Conservation (phyloP, 2,797 vertebrate genomes). For the Pseudochaenichthys georgianus region DNA sequence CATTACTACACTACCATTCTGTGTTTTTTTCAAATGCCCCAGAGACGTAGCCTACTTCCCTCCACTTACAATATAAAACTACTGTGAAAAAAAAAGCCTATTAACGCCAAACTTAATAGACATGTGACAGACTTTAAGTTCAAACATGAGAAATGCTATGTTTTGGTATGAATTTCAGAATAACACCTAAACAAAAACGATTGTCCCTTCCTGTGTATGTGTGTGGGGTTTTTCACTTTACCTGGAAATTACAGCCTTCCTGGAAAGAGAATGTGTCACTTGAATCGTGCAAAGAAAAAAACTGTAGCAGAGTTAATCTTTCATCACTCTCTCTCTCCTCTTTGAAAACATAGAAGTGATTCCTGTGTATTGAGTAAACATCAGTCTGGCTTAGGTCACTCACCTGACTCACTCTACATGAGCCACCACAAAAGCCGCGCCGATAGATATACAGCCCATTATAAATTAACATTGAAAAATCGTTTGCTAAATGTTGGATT, state of each 20-base stretch:
- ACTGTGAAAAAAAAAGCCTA: neutral
- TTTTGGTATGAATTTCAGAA: slow-evolving; percentile 20
- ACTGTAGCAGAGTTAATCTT: neutral
- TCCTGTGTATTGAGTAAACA: slow-evolving; percentile 75
- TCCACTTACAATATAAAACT: no score
- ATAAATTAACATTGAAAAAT: neutral
- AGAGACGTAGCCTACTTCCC: neutral
- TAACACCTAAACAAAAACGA: neutral
- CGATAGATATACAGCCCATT: neutral
- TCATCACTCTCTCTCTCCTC: slow-evolving; percentile 7
- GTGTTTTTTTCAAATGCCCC: neutral
- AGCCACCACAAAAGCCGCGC: neutral
- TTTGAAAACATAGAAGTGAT: slow-evolving; percentile 40
- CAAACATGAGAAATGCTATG: neutral
- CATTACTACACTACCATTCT: neutral
- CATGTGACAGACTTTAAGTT: neutral
- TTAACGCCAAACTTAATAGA: neutral
- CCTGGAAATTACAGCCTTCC: slow-evolving; percentile 39
- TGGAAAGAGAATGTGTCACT: slow-evolving; percentile 42
- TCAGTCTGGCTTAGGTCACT: slow-evolving; percentile 71
- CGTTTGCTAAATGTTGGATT: neutral
- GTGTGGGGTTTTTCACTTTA: slow-evolving; percentile 21
- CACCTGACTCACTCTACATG: slow-evolving; percentile 37
- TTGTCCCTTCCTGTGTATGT: neutral
- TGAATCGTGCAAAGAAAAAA: no score